Base-by-base conservation (phyloP, 2,797 vertebrate species). In the Threskiornis aethiopicus region DNA sequence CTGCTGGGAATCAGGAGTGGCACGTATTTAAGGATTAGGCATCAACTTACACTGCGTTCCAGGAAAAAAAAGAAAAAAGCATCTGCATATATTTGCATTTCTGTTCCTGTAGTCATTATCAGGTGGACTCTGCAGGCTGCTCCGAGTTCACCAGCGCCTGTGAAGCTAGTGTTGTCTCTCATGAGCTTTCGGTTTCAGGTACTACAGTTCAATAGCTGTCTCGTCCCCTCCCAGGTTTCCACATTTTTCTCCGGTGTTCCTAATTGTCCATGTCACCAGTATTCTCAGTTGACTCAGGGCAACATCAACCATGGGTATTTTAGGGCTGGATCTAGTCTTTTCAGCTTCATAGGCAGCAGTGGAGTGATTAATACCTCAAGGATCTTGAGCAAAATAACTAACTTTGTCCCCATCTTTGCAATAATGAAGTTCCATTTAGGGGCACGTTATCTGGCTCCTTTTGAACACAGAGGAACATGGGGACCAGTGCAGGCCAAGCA, bases 191-290 rank as follows among this genome's bases (percentile, higher is more conserved):
- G 47, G 61, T 55, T 67, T 52, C 54, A 82, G 67, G 13, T 2
- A 31, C 10, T 59, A 83, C 67, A 44, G 90, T 80, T 78, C 83
- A 37, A 19, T 3, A 61, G 49, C 51, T 17, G 37, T 21, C 52
- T 49, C 25, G 39, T 51, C 25, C 49, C 41, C 29, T 90, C 57
- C 54, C 66, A 72, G 33, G 22, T 79, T 62, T 79, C 88, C 73
- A 31, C 4, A 1, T 49, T 80, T 28, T 79, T 4, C 44, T 58
- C 49, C 2, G 3, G 3, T 54, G 28, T 16, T 83, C 80, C 75
- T 31, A 1, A n/a, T 49, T 69, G 21, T 15, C 67, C 16, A 4
- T 4, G 8, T 70, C 80, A 57, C 35, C 52, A 0, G 0, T 64
- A 33, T 70, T 89, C 81, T 58, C 58, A 78, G 33, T 9, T 64